These are phyloP conservation scores for Limnephilus auricula DNA, from an alignment of 2,888 invertebrate species.

Conservation along the genomic window DNA sequence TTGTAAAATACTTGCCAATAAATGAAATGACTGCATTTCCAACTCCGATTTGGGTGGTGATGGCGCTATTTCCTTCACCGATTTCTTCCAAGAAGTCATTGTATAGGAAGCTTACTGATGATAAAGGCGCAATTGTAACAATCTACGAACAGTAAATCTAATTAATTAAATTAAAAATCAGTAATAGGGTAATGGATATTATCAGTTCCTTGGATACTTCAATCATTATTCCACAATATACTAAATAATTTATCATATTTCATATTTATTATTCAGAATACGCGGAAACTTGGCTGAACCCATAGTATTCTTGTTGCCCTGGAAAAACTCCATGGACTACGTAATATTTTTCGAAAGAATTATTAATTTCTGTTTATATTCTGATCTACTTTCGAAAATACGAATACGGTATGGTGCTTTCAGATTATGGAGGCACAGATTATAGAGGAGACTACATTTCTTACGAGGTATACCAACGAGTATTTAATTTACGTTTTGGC, in stretches of 20 bases:
- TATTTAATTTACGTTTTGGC: neutral
- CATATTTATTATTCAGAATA: no score
- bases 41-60: constrained; percentile 83
- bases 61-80: constrained; percentile 83
- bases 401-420: neutral
- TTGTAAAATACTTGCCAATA: constrained; percentile 74
- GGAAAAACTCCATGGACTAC: no score
- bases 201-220: neutral
- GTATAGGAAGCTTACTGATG: constrained; percentile 84
- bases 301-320: no score
- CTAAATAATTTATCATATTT: no score
- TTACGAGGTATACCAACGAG: neutral
- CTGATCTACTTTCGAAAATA: neutral
- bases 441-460: neutral
- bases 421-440: neutral
- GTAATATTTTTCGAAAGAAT: neutral
- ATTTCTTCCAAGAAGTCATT: constrained; percentile 82
- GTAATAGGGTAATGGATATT: neutral
- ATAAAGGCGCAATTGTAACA: constrained; percentile 81
- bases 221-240: neutral
- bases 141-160: constrained; percentile 74
- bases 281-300: no score
- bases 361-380: neutral
- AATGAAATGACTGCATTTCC: constrained; percentile 82
- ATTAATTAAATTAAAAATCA: neutral